These are phyloP conservation scores for Epirrhoe tristata DNA, from an alignment of 2,888 invertebrate species.

Conservation along the genomic window DNA sequence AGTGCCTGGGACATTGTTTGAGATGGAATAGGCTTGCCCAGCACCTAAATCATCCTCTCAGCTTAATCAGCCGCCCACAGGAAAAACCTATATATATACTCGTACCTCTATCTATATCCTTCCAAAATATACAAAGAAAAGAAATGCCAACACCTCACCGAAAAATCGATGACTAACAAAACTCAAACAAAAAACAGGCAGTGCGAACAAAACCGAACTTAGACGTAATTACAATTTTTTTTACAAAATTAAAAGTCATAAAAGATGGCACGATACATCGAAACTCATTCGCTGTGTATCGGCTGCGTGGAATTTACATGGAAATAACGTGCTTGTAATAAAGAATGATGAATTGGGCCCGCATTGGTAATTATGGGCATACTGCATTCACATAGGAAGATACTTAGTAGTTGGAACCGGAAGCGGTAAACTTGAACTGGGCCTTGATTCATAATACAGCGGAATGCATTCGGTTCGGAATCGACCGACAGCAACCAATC, in stretches of 20 bases:
- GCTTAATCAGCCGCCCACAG: no score
- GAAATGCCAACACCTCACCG: neutral
- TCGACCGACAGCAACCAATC: no score
- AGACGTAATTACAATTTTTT: conserved; percentile 41
- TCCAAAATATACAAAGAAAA: neutral
- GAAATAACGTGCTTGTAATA: conserved; percentile 83
- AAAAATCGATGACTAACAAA: conserved; percentile 10
- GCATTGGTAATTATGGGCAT: conserved; percentile 80
- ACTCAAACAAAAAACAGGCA: conserved; percentile 15
- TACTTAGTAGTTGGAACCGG: no score
- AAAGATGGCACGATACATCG: conserved; percentile 75
- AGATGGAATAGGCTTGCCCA: no score
- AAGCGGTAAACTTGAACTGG: neutral
- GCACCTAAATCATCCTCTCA: no score
- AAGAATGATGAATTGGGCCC: conserved; percentile 84
- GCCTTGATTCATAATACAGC: no score
- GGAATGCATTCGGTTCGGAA: no score
- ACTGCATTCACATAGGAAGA: conserved; percentile 9
- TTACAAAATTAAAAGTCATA: conserved; percentile 45
- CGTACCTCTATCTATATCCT: no score
- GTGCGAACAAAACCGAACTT: conserved; percentile 31
- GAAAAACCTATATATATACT: no score
- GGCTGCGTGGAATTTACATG: conserved; percentile 82
- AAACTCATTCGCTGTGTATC: conserved; percentile 72
- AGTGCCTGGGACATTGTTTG: no score